These are phyloP conservation scores for Corbicula japonica DNA, from an alignment of 2,888 invertebrate species.

Conservation along the genomic window DNA sequence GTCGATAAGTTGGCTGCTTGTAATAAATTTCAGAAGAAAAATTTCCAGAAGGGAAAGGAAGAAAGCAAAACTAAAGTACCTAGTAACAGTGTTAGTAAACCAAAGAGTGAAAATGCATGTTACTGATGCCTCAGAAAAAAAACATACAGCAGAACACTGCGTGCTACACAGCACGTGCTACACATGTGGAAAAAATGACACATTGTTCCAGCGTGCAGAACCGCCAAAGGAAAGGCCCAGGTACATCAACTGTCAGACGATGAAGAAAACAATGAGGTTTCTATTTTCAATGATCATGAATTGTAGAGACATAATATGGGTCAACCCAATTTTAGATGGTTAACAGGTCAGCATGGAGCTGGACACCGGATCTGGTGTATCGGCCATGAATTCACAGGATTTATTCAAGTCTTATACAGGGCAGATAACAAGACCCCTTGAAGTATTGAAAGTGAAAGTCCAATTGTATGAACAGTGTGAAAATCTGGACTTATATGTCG, in stretches of 20 bases:
- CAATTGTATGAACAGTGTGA: conserved; percentile 13
- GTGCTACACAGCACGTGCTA: background rate
- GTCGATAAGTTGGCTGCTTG: background rate
- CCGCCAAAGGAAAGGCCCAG: background rate
- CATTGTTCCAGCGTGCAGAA: background rate
- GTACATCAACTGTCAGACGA: background rate
- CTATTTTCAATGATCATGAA: background rate
- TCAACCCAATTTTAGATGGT: background rate
- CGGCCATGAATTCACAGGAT: conserved; percentile 47
- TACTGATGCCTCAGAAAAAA: background rate
- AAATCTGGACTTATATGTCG: conserved; percentile 49
- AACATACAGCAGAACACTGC: background rate
- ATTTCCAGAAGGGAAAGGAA: too few relatives aligned
- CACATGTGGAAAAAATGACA: background rate
- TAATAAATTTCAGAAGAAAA: background rate
- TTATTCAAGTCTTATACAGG: conserved; percentile 41
- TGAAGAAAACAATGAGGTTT: background rate
- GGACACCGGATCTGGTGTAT: background rate
- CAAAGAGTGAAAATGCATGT: background rate
- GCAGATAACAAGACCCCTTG: conserved; percentile 36
- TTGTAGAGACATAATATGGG: background rate
- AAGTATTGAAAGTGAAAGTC: too few relatives aligned
- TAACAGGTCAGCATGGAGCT: conserved; percentile 8
- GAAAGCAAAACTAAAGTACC: too few relatives aligned
- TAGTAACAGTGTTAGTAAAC: background rate